Percentiles rank a stretch among this genome's conserved stretches.
These are phyloP conservation scores for Torymus tubicola DNA, from an alignment of 2,888 invertebrate genomes.

Conservation along the genomic window DNA sequence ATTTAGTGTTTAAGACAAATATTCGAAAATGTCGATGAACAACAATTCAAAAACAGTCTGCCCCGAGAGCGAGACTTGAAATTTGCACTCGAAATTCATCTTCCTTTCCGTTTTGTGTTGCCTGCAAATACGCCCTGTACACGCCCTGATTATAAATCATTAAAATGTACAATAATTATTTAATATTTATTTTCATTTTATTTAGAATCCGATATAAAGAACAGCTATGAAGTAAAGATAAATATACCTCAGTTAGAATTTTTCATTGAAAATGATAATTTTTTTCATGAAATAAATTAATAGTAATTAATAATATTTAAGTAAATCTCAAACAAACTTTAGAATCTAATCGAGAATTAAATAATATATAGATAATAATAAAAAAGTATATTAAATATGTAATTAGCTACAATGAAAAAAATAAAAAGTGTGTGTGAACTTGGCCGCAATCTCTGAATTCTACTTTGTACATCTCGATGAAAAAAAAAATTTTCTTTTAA, in stretches of 20 bases:
- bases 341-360: too few species aligned
- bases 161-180: slow-evolving; percentile 35
- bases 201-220: slow-evolving; percentile 42
- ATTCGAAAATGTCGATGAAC: slow-evolving; percentile 17
- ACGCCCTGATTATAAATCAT: slow-evolving; percentile 27
- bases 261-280: slow-evolving; percentile 45
- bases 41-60: slow-evolving; percentile 6
- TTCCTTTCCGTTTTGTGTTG: slow-evolving; percentile 20
- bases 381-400: too few species aligned
- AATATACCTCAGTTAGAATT: slow-evolving; percentile 33
- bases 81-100: neutral
- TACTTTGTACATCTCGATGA: too few species aligned
- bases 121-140: slow-evolving; percentile 14
- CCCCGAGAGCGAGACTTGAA: neutral
- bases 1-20: too few species aligned
- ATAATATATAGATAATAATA: too few species aligned
- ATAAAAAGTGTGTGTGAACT: too few species aligned
- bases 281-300: too few species aligned
- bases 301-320: too few species aligned
- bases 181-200: slow-evolving; percentile 30
- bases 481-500: too few species aligned
- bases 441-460: too few species aligned
- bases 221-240: slow-evolving; percentile 24
- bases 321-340: too few species aligned
- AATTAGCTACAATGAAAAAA: too few species aligned